Evolutionary conservation across 1,140 invertebrate species (phyloP).

Genomic region (Papilio helenus): DNA sequence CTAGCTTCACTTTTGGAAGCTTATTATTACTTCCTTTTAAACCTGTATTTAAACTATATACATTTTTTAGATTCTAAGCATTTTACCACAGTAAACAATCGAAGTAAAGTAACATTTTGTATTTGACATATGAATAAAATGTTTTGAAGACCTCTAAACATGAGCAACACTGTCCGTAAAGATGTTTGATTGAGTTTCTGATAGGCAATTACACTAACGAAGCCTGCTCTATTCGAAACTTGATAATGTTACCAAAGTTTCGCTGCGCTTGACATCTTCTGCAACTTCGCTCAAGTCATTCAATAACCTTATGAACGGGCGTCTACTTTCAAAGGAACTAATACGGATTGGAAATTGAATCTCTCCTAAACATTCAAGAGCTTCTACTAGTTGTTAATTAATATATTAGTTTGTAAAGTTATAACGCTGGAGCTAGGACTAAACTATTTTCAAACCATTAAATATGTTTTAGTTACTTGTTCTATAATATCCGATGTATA

Average conservation of each 20-base stretch:
- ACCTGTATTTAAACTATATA: too few relatives aligned
- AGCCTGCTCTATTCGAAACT: conserved; percentile 8
- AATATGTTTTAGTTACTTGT: not conserved
- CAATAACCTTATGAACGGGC: conserved; percentile 8
- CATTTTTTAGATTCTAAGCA: too few relatives aligned
- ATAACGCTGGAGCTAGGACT: not conserved
- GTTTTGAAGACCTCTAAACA: not conserved
- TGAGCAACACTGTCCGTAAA: conserved; percentile 5
- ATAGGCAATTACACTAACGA: conserved; percentile 36
- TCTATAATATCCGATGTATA: not conserved
- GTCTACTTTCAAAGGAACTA: conserved; percentile 9
- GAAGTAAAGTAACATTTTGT: too few relatives aligned
- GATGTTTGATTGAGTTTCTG: conserved; percentile 36
- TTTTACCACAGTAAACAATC: too few relatives aligned
- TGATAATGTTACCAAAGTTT: conserved; percentile 21
- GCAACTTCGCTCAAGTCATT: conserved; percentile 21
- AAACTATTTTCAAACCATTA: not conserved
- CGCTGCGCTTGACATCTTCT: conserved; percentile 4
- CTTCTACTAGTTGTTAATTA: not conserved
- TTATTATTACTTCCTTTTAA: too few relatives aligned
- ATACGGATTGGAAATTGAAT: conserved; percentile 15
- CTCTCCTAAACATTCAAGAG: not conserved
- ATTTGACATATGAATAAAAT: not conserved
- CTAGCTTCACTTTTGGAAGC: too few relatives aligned
- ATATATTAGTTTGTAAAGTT: not conserved